These are phyloP conservation scores for Dasypogon diadema DNA, from an alignment of 2,888 invertebrate species.

Conservation along the genomic window DNA sequence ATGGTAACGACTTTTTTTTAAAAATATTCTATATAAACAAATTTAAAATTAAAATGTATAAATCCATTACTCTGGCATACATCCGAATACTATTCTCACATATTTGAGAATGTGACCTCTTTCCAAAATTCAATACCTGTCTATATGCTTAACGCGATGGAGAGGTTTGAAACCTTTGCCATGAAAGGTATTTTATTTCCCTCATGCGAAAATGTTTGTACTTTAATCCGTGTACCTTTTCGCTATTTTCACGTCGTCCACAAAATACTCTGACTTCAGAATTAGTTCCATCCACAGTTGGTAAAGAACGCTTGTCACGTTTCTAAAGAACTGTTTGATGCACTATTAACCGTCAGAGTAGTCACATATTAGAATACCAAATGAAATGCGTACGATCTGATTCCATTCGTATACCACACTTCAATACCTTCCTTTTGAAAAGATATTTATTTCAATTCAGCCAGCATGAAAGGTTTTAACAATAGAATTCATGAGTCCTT, in stretches of 20 bases:
- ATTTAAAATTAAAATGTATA: too few species aligned
- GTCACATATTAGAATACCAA: slow-evolving; percentile 17
- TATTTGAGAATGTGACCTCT: too few species aligned
- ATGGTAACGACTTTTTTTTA: too few species aligned
- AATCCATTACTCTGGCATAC: too few species aligned
- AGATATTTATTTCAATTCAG: background rate
- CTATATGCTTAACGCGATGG: too few species aligned
- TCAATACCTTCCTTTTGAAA: background rate
- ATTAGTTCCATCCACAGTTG: slow-evolving; percentile 3
- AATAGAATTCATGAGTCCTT: background rate
- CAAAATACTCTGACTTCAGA: slow-evolving; percentile 13
- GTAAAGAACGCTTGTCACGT: slow-evolving; percentile 28
- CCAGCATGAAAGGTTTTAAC: background rate
- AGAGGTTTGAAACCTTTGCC: too few species aligned
- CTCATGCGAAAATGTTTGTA: background rate
- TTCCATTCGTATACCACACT: background rate
- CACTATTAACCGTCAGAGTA: slow-evolving; percentile 4
- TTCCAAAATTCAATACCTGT: too few species aligned
- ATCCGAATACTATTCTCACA: too few species aligned
- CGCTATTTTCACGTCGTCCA: slow-evolving; percentile 12
- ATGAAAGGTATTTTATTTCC: background rate
- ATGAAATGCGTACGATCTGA: slow-evolving; percentile 19
- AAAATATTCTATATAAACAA: too few species aligned
- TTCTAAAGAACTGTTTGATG: slow-evolving; percentile 5
- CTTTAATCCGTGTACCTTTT: background rate